These are phyloP conservation scores for Cabera pusaria DNA, from an alignment of 2,888 invertebrate genomes.

Conservation along the genomic window DNA sequence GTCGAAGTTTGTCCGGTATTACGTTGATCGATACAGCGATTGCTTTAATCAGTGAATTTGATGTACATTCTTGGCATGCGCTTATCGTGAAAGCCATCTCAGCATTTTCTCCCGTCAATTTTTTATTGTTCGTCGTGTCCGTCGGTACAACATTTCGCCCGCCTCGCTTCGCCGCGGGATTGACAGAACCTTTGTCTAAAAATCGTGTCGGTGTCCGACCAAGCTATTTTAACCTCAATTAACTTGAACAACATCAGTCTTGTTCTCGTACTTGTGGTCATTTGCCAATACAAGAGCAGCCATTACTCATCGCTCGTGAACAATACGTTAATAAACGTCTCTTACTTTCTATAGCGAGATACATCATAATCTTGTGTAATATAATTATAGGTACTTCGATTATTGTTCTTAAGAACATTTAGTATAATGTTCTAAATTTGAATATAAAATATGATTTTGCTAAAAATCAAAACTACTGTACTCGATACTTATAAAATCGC, in stretches of 20 bases:
- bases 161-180: slow-evolving; percentile 41
- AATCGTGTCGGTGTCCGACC: slow-evolving; percentile 59
- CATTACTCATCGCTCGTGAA: slow-evolving; percentile 67
- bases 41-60: slow-evolving; percentile 29
- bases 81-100: slow-evolving; percentile 48
- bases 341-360: slow-evolving; percentile 66
- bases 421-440: slow-evolving; percentile 9
- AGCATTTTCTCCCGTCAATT: slow-evolving; percentile 56
- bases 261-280: slow-evolving; percentile 63
- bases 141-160: slow-evolving; percentile 42
- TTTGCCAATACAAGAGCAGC: slow-evolving; percentile 62
- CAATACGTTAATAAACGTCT: slow-evolving; percentile 52
- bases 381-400: too few relatives aligned
- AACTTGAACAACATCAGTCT: slow-evolving; percentile 58
- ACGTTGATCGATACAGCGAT: slow-evolving; percentile 37
- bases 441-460: slow-evolving; percentile 1
- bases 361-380: slow-evolving; percentile 47
- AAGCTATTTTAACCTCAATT: slow-evolving; percentile 70
- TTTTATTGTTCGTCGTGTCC: slow-evolving; percentile 52
- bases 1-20: slow-evolving; percentile 17
- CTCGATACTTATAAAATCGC: background rate
- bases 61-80: slow-evolving; percentile 34
- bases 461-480: background rate
- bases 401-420: slow-evolving; percentile 28
- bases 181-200: slow-evolving; percentile 66